phyloP scores from a whole-genome alignment of 2,888 invertebrate genomes.

The Nezara viridula region DNA sequence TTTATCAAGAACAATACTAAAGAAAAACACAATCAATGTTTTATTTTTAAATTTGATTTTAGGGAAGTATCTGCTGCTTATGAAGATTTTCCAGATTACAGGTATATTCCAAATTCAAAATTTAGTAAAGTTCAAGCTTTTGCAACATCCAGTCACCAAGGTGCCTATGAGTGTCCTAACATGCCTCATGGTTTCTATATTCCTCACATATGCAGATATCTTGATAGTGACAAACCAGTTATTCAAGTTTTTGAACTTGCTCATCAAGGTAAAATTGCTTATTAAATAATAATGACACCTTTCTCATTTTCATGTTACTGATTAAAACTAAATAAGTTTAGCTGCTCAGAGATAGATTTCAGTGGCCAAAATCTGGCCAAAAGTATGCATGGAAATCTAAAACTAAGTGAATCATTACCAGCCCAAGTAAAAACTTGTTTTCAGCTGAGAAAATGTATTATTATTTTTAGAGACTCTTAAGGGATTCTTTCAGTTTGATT shows the following conservation, averaged over 20 bases:
- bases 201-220: constrained; percentile 70
- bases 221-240: constrained; percentile 70
- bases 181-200: constrained; percentile 67
- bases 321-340: background rate
- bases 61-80: constrained; percentile 66
- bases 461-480: too few species aligned
- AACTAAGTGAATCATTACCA: background rate
- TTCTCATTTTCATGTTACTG: background rate
- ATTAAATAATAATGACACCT: background rate
- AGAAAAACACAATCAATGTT: background rate
- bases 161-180: constrained; percentile 66
- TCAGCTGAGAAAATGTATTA: too few species aligned
- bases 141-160: constrained; percentile 67
- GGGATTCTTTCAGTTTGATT: too few species aligned
- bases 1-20: too few species aligned
- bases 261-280: constrained; percentile 69
- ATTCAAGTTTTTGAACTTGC: constrained; percentile 71
- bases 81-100: constrained; percentile 68
- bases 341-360: background rate
- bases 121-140: constrained; percentile 70
- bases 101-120: constrained; percentile 68
- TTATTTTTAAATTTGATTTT: constrained; percentile 60
- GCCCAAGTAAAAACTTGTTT: too few species aligned
- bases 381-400: background rate
- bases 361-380: too few species aligned